Conservation (phyloP, 2,797 vertebrate species). For the Sebastes steindachneri region DNA sequence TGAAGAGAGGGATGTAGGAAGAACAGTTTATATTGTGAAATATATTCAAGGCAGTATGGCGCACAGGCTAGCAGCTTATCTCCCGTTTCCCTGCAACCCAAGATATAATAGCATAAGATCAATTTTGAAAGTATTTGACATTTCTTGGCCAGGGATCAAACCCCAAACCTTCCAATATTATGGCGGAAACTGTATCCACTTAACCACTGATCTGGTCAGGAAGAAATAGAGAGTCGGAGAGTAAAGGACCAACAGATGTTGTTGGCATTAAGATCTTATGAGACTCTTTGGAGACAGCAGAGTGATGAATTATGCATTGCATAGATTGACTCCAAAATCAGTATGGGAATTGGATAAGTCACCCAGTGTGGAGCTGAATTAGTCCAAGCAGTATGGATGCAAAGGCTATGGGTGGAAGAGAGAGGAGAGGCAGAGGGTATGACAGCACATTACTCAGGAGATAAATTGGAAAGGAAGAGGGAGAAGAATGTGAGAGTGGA, state of each 20-base stretch:
- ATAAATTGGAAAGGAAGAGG: conserved; percentile 71
- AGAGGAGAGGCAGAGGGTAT: conserved; percentile 49
- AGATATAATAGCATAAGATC: conserved; percentile 22
- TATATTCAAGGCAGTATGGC: conserved; percentile 1
- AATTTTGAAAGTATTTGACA: conserved; percentile 30
- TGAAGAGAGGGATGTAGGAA: neutral
- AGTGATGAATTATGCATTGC: conserved; percentile 46
- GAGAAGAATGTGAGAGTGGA: conserved; percentile 64
- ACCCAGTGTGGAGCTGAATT: conserved; percentile 56
- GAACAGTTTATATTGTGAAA: neutral
- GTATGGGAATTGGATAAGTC: conserved; percentile 39
- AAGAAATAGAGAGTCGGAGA: conserved; percentile 5
- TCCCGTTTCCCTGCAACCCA: conserved; percentile 4
- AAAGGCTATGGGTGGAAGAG: conserved; percentile 48
- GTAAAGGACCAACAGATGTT: conserved; percentile 34
- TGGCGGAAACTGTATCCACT: conserved; percentile 4
- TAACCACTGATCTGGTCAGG: conserved; percentile 26
- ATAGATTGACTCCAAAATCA: conserved; percentile 47
- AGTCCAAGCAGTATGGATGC: conserved; percentile 57
- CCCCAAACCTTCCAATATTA: conserved; percentile 6
- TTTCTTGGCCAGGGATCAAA: conserved; percentile 26
- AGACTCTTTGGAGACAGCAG: conserved; percentile 33
- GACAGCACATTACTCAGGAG: conserved; percentile 78
- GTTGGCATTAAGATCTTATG: conserved; percentile 34
- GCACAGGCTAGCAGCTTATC: neutral